phyloP scores from a whole-genome alignment of 2,888 invertebrate species.

The Erynnis tages region DNA sequence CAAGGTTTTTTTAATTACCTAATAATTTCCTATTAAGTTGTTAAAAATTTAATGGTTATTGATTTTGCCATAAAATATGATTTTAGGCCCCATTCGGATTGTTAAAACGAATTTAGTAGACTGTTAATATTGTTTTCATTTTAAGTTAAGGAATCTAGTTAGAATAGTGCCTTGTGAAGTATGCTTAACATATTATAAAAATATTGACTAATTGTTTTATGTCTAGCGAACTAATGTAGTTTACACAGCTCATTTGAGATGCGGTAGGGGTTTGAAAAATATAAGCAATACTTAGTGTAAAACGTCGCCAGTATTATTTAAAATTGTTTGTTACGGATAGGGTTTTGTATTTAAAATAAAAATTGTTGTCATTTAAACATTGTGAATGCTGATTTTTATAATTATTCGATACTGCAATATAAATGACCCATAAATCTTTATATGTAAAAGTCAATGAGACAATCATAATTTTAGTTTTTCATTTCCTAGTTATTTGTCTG shows the following conservation, averaged over 20 bases:
- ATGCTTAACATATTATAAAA: slow-evolving; percentile 70
- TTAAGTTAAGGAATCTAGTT: slow-evolving; percentile 66
- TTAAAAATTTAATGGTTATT: slow-evolving; percentile 43
- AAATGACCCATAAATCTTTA: too few species aligned
- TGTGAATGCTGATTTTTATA: too few species aligned
- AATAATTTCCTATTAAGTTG: neutral
- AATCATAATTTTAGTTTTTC: neutral
- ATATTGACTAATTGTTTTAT: slow-evolving; percentile 62
- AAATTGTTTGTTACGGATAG: slow-evolving; percentile 12
- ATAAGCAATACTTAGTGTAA: slow-evolving; percentile 69
- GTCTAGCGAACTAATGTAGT: slow-evolving; percentile 44
- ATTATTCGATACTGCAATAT: too few species aligned
- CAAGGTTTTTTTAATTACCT: neutral
- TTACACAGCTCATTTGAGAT: slow-evolving; percentile 26
- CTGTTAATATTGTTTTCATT: slow-evolving; percentile 56
- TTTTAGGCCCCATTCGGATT: slow-evolving; percentile 72
- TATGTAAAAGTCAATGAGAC: too few species aligned
- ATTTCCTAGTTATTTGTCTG: neutral
- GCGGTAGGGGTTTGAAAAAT: slow-evolving; percentile 40
- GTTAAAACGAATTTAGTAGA: slow-evolving; percentile 77
- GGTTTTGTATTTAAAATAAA: slow-evolving; percentile 41
- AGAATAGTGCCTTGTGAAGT: slow-evolving; percentile 80
- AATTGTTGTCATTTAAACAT: slow-evolving; percentile 39
- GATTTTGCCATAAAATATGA: slow-evolving; percentile 68
- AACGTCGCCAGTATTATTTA: slow-evolving; percentile 61